Evolutionary conservation across 2,113 vertebrate species (phyloP), one percentile per base, ranked within the genome.

Genomic region (Nicator chloris): DNA sequence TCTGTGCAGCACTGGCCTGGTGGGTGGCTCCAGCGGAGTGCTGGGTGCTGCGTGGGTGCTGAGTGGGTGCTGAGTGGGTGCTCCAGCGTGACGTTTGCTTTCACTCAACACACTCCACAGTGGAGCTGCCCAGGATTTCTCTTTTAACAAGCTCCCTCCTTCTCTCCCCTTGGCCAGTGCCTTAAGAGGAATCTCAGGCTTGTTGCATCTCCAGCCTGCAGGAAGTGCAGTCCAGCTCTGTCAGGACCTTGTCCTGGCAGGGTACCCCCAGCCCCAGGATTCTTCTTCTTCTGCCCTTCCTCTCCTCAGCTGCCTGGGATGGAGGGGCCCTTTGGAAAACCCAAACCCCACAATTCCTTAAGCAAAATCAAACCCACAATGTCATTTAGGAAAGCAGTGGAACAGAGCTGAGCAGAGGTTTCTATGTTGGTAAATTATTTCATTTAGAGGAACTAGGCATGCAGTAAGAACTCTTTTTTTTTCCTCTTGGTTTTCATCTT

Each of bases 121-220:
- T 4, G n/a, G 44, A 35, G 50, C 37, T 66, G 53, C 44, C 20
- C 35, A 27, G 82, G 54, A 19, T 35, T 42, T 40, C 69, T 61
- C 5, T 56, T 54, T 39, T 20, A 40, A 49, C 20, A 4, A 30
- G 20, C 30, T 37, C 18, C 35, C 59, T 47, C 30, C 39, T 30
- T 16, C 47, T 31, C 17, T 90, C 8, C 45, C 27, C 60, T 19
- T 5, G 11, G 35, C 33, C 28, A 6, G n/a, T 5, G 28, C 4
- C 2, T 33, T 13, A 2, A 15, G 71, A 16, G 54, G 23, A 8
- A 23, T 30, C n/a, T 53, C 33, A 11, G 15, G 24, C 24, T 40
- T 1, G 0, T 15, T 0, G 0, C 28, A 3, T 27, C 31, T 50
- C 17, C 68, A 57, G 45, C 59, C 68, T 10, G 31, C 0, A 23